A percentile compares a stretch with the other conserved stretches of the same genome.
phyloP scores from a whole-genome alignment of 2,888 invertebrate species.

The Sinelater perroti region DNA sequence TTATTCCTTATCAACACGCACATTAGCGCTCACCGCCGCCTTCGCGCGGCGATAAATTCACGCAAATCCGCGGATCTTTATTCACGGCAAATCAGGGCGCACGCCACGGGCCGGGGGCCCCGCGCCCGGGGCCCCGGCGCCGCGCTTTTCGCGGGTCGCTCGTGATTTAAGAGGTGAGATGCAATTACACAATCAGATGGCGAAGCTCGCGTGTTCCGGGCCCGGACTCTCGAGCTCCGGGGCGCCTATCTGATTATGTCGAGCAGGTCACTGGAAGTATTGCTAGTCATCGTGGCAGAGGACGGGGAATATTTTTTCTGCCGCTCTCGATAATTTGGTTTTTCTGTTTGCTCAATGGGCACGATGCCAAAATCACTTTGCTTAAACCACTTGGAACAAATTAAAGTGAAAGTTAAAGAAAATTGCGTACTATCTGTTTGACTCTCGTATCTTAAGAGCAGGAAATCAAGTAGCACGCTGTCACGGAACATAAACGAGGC shows the following conservation, averaged over 20 bases:
- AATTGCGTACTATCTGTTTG: no score
- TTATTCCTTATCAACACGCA: conserved; percentile 40
- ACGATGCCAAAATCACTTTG: no score
- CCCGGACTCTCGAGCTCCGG: conserved; percentile 46
- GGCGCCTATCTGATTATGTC: conserved; percentile 47
- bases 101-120: conserved; percentile 39
- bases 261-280: conserved; percentile 39
- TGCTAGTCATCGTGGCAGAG: conserved; percentile 36
- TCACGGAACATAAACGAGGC: no score
- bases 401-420: no score
- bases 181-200: conserved; percentile 52
- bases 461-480: no score
- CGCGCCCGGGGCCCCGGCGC: conserved; percentile 35
- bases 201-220: conserved; percentile 48
- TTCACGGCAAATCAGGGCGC: conserved; percentile 41
- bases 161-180: conserved; percentile 49
- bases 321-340: no score
- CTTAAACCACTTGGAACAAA: no score
- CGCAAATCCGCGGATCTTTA: conserved; percentile 37
- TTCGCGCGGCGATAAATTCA: conserved; percentile 31
- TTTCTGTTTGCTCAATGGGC: no score
- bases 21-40: conserved; percentile 32
- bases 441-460: no score
- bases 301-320: conserved; percentile 12
- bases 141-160: conserved; percentile 44